Evolutionary conservation across 2,797 vertebrate species (phyloP), one percentile per base, ranked within the genome.

Genomic region (Alectoris magna): DNA sequence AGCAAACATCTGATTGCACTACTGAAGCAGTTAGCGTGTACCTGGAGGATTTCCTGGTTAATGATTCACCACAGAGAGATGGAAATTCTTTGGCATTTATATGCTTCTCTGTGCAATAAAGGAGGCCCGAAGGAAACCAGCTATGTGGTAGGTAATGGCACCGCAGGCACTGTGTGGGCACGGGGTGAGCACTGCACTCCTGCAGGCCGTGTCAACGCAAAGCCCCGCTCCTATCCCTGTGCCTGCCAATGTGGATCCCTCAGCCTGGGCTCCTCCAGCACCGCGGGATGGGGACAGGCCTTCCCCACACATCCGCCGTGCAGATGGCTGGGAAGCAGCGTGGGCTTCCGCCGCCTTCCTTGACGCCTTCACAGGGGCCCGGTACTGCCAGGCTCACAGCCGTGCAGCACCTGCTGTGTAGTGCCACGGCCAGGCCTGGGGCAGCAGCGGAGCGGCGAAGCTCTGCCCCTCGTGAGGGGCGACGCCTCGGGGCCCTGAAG

Each of bases 241-340:
- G 27, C 63, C 62, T 11, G 31, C 2, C 6, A 23, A 18, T 17
- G 4, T 2, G 14, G 5, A 19, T 13, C 74, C 41, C 17, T 10
- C 4, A 9, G 21, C 14, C 29, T 1, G 4, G 0, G 2, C 14
- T 24, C 7, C 31, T 0, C 11, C n/a, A 2, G 6, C 43, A 43
- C 43, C 43, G 16, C 41, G 14, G 41, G 43, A 43, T 17, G 43
- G 15, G 43, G 43, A 17, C 43, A 17, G 43, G 43, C 53, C 17
- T 2, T 4, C 38, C 21, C 3, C 29, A 10, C 60, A 5, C 18
- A 13, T 6, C 21, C 1, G 10, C 58, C 15, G 12, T 12, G 73
- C 24, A 4, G 1, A 4, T 9, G 0, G 5, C 4, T 12, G 39
- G 29, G 12, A 16, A 36, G 62, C 10, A 6, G 36, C 10, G 22